phyloP scores from a whole-genome alignment of 2,797 vertebrate species.

The Melanotaenia trifasciata region DNA sequence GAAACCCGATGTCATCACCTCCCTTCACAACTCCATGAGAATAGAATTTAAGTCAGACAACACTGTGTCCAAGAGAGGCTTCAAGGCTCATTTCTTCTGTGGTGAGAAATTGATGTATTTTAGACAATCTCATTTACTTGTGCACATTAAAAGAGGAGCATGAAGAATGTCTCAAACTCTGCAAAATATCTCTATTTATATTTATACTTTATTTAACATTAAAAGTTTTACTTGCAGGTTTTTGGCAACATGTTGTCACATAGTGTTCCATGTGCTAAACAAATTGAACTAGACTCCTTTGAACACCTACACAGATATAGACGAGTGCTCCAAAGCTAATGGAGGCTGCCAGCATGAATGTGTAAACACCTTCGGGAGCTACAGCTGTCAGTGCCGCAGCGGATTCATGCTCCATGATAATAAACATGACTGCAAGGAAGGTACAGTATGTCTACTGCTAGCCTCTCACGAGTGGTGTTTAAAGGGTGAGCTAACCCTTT shows the following conservation, averaged over 20 bases:
- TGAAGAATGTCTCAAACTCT: too few species aligned
- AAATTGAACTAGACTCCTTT: slow-evolving; percentile 1
- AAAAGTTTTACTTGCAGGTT: too few species aligned
- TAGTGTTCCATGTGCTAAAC: background rate
- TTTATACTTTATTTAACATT: too few species aligned
- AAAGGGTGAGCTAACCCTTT: background rate
- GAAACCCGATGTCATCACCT: slow-evolving; percentile 95
- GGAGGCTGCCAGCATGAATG: slow-evolving; percentile 98
- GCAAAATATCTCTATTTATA: too few species aligned
- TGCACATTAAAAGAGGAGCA: too few species aligned
- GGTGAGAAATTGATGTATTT: slow-evolving; percentile 76
- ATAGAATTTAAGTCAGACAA: slow-evolving; percentile 99
- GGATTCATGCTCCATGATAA: slow-evolving; percentile 95
- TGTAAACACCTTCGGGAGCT: slow-evolving; percentile 96
- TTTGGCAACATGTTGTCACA: background rate
- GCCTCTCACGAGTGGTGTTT: background rate
- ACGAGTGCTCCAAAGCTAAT: slow-evolving; percentile 95
- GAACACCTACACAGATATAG: slow-evolving; percentile 87
- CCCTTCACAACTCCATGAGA: slow-evolving; percentile 96
- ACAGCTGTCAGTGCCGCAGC: slow-evolving; percentile 94
- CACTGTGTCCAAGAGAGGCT: slow-evolving; percentile 96
- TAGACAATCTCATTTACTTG: background rate
- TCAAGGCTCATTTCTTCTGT: slow-evolving; percentile 97
- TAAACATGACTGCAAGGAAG: slow-evolving; percentile 97
- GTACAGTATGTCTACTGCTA: slow-evolving; percentile 68